Evolutionary conservation across 2,797 vertebrate genomes (phyloP), one percentile per base, ranked within the genome.

Genomic region (Megalops cyprinoides): DNA sequence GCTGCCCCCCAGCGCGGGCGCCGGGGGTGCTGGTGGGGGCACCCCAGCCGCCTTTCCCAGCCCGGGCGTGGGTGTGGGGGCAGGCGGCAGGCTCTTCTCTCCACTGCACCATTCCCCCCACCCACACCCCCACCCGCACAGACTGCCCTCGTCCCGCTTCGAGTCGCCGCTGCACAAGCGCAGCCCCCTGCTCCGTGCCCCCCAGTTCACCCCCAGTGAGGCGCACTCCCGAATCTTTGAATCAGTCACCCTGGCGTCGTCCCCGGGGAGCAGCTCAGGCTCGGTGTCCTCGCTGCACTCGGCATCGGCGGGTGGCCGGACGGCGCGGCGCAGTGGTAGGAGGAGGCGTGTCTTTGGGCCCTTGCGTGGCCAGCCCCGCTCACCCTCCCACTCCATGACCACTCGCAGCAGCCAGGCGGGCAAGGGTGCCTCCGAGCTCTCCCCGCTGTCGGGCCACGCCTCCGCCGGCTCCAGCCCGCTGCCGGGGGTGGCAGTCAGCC

Each of bases 151-250:
- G 0, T 91, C 94, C n/a, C 92, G 93, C 49, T 95, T 97, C 81
- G 98, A 99, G 69, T 86, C 96, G 20, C 93, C 94, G n/a, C 89
- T 94, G 82, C 96, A 96, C 88, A 99, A 98, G 86, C 95, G 97
- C 79, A 98, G 96, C 80, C 97, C 98, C 0, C 90, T 99, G 84
- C 92, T 99, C 78, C 94, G 98, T 4, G 97, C 98, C 0, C 97
- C 98, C 0, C 93, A 97, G n/a, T 99, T 99, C 85, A 99, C 97
- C 0, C 98, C 98, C 0, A 99, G 98, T 0, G 98, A 98, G 88
- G 98, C 98, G 62, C 98, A 99, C 90, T 98, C 97, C 53, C 95
- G 98, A 56, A 99, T 99, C 89, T 99, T 97, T 55, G 97, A 99
- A 87, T 99, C 97, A 0, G 97, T 99, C 4, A 99, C 96, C 20